Evolutionary conservation across 1,140 invertebrate genomes (phyloP).

Genomic region (Gryon sp.): DNA sequence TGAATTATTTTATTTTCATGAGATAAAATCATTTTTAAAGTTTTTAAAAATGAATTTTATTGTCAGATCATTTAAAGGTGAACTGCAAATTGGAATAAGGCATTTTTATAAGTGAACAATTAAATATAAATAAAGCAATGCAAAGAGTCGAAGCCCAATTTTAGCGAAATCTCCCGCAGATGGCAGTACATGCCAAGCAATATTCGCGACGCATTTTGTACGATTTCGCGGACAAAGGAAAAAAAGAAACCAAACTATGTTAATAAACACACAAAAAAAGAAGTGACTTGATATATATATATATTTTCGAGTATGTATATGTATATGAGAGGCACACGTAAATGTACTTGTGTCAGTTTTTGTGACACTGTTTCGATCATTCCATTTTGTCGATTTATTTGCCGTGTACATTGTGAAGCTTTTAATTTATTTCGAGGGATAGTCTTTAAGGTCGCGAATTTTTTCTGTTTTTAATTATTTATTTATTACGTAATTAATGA

Average conservation of each 20-base stretch:
- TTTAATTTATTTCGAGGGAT: conserved; percentile 28
- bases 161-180: conserved; percentile 7
- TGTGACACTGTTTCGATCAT: conserved; percentile 35
- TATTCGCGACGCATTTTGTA: conserved; percentile 30
- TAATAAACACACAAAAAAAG: conserved; percentile 4
- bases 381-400: conserved; percentile 32
- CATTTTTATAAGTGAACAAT: no score
- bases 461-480: conserved; percentile 5
- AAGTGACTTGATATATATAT: conserved; percentile 39
- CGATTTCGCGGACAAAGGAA: conserved; percentile 9
- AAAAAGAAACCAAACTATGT: not conserved
- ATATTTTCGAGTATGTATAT: conserved; percentile 34
- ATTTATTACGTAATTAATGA: conserved; percentile 8
- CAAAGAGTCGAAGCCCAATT: conserved; percentile 6
- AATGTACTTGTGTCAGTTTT: conserved; percentile 36
- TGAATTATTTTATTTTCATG: not conserved
- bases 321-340: conserved; percentile 32
- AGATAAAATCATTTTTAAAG: no score
- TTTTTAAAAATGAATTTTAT: no score
- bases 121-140: no score
- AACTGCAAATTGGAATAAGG: no score
- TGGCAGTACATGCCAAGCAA: conserved; percentile 18
- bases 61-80: no score
- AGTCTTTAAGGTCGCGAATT: conserved; percentile 21
- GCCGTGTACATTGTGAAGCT: conserved; percentile 32